Percentiles rank a stretch among this genome's conserved stretches.
Conservation (phyloP, 2,888 invertebrate species). For the Aphodius sticticus region DNA sequence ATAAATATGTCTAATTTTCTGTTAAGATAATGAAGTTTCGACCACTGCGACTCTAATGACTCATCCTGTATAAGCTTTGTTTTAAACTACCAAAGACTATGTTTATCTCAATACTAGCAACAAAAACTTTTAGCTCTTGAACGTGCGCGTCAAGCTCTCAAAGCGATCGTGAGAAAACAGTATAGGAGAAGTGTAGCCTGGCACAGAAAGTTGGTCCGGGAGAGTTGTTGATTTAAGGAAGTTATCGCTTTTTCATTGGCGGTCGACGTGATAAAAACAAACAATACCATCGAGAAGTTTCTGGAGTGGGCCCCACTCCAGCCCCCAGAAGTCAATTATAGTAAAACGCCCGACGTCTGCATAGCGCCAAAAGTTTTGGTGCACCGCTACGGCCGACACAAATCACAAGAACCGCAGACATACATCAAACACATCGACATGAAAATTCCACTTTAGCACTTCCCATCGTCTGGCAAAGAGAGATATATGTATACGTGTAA, state of each 20-base stretch:
- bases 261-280: conserved; percentile 4
- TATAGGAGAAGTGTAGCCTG: neutral
- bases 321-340: neutral
- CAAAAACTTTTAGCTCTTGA: neutral
- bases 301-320: neutral
- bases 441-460: conserved; percentile 26
- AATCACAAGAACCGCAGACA: conserved; percentile 26
- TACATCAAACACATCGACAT: conserved; percentile 29
- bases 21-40: no score
- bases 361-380: neutral
- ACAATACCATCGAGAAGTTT: conserved; percentile 4
- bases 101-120: neutral
- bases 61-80: no score
- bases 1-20: no score
- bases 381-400: conserved; percentile 11
- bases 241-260: conserved; percentile 4
- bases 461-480: neutral
- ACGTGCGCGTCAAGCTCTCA: neutral
- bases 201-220: neutral
- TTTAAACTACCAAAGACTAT: no score
- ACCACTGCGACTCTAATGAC: no score
- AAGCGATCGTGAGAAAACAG: neutral
- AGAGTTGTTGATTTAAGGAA: neutral
- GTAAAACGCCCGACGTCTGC: conserved; percentile 4
- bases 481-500: neutral